Evolutionary conservation across 2,888 invertebrate species (phyloP).

Genomic region (Acronicta psi): DNA sequence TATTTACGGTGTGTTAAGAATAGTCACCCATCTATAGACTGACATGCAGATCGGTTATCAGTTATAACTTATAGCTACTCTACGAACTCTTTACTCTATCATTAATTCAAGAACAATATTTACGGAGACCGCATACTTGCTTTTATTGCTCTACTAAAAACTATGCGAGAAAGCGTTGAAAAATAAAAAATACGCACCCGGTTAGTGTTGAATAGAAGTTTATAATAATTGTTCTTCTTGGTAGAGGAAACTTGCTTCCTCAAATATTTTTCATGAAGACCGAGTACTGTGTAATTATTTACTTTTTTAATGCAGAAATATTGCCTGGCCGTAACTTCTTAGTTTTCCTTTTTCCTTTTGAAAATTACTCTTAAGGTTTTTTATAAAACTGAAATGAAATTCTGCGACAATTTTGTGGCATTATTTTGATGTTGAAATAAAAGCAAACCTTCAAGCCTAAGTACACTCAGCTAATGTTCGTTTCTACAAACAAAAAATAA

Average conservation of each 20-base stretch:
- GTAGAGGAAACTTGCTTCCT: conserved; percentile 33
- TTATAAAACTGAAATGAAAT: neutral
- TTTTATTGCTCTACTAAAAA: conserved; percentile 7
- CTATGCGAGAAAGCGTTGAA: conserved; percentile 23
- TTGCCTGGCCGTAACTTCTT: conserved; percentile 5
- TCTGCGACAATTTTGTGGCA: too few relatives aligned
- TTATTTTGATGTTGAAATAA: too few relatives aligned
- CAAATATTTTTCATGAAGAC: conserved; percentile 44
- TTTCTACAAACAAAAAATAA: too few relatives aligned
- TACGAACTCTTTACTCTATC: too few relatives aligned
- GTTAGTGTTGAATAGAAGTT: conserved; percentile 41
- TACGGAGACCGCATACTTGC: conserved; percentile 3
- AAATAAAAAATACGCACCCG: conserved; percentile 12
- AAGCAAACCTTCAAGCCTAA: too few relatives aligned
- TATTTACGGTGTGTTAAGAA: too few relatives aligned
- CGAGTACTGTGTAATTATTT: conserved; percentile 7
- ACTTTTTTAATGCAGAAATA: conserved; percentile 32
- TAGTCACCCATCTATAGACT: too few relatives aligned
- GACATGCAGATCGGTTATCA: too few relatives aligned
- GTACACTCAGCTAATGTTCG: too few relatives aligned
- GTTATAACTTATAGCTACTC: too few relatives aligned
- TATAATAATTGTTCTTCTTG: conserved; percentile 48
- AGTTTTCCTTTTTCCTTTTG: conserved; percentile 26
- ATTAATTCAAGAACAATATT: too few relatives aligned
- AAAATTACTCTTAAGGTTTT: neutral